Evolutionary conservation across 2,113 vertebrate species (phyloP).

Genomic region (Anthoscopus minutus): DNA sequence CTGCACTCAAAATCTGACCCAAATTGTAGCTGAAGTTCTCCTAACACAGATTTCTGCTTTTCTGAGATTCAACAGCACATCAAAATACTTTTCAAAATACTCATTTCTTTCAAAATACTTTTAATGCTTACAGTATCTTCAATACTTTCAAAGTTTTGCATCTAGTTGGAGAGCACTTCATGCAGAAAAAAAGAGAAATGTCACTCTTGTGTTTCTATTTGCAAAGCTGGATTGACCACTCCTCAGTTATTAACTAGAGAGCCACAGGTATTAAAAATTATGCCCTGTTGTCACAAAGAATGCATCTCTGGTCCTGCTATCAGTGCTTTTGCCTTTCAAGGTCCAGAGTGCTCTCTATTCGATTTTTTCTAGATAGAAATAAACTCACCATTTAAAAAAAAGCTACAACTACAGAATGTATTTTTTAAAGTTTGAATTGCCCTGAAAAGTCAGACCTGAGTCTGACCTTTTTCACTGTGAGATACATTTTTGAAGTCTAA

Average conservation of each 20-base stretch:
- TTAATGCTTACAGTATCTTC: background rate
- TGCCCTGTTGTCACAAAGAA: background rate
- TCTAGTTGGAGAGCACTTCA: background rate
- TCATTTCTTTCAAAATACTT: background rate
- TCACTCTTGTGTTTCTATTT: background rate
- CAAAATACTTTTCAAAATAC: background rate
- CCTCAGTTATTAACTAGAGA: background rate
- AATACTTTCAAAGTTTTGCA: background rate
- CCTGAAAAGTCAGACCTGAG: background rate
- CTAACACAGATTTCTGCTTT: background rate
- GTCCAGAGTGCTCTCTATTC: background rate
- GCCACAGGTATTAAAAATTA: background rate
- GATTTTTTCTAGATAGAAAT: background rate
- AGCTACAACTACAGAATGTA: background rate
- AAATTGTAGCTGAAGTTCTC: background rate
- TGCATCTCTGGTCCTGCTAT: background rate
- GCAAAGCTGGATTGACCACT: background rate
- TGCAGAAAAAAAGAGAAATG: background rate
- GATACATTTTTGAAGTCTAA: background rate
- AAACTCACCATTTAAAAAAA: background rate
- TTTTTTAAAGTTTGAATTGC: background rate
- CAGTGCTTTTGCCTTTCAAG: background rate
- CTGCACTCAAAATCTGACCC: slow-evolving; percentile 11
- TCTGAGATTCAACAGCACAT: background rate
- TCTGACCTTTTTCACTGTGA: background rate